Evolutionary conservation across 37 sponge, comb jelly and placozoan species (phyloP).

Genomic region (Tethya wilhelma): DNA sequence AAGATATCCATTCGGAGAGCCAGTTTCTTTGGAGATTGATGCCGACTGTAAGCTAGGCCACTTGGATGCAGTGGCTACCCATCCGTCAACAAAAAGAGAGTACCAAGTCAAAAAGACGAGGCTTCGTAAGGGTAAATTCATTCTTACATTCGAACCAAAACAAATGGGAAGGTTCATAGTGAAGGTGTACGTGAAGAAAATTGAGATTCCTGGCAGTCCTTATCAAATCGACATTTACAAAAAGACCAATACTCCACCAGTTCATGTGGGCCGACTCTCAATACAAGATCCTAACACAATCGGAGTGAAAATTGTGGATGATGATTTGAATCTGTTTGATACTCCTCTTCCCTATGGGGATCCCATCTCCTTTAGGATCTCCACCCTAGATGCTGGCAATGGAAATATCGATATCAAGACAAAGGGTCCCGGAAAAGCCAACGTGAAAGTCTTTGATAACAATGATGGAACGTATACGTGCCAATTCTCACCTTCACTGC

Average conservation of each 20-base stretch:
- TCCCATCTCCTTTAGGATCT: constrained; percentile 26
- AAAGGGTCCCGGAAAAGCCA: constrained; percentile 48
- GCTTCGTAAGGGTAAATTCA: constrained; percentile 32
- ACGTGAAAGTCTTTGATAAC: constrained; percentile 33
- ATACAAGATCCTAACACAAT: constrained; percentile 8
- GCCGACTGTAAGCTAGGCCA: constrained; percentile 49
- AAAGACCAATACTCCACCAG: constrained; percentile 40
- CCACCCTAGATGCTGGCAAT: constrained; percentile 65
- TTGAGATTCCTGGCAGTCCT: constrained; percentile 61
- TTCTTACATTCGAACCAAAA: constrained; percentile 52
- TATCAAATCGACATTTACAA: constrained; percentile 33
- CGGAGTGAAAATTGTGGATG: neutral
- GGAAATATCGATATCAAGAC: constrained; percentile 60
- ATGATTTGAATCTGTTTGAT: neutral
- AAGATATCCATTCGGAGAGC: constrained; percentile 29
- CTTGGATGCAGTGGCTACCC: constrained; percentile 41
- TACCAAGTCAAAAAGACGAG: constrained; percentile 57
- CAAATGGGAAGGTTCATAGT: constrained; percentile 50
- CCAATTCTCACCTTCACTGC: constrained; percentile 31
- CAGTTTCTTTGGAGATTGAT: constrained; percentile 44
- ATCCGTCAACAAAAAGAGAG: constrained; percentile 35
- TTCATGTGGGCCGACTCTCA: constrained; percentile 20
- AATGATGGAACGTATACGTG: constrained; percentile 39
- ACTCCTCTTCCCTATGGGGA: neutral
- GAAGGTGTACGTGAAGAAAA: constrained; percentile 26